These are phyloP conservation scores for Pangasius larnaudii DNA, from an alignment of 2,797 vertebrate genomes.

Conservation along the genomic window DNA sequence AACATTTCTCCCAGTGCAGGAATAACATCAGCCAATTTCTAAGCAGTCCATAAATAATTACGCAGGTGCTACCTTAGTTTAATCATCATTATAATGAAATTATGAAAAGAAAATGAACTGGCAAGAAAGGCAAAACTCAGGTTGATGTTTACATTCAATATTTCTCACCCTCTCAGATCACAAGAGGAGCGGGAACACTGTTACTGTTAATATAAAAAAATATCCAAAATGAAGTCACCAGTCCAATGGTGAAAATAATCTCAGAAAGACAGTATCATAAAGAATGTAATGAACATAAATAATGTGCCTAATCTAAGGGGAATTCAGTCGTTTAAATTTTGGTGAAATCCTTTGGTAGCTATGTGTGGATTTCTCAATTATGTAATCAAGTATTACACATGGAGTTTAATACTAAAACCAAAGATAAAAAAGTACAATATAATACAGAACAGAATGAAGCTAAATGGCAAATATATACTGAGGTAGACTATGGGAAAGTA, in stretches of 20 bases:
- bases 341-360: neutral
- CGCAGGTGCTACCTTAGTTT: neutral
- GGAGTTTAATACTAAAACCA: neutral
- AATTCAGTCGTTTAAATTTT: neutral
- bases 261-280: neutral
- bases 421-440: neutral
- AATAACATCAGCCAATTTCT: neutral
- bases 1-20: neutral
- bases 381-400: neutral
- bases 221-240: neutral
- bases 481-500: neutral
- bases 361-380: neutral
- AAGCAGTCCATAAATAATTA: neutral
- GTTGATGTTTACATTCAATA: neutral
- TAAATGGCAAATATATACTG: neutral
- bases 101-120: neutral
- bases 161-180: neutral
- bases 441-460: neutral
- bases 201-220: neutral
- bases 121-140: neutral
- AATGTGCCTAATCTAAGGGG: neutral
- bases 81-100: neutral
- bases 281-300: neutral
- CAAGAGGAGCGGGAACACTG: neutral
- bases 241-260: neutral